Percentiles rank a stretch among this genome's conserved stretches.
phyloP scores from a whole-genome alignment of 2,888 invertebrate genomes.

The Polydesmus complanatus region DNA sequence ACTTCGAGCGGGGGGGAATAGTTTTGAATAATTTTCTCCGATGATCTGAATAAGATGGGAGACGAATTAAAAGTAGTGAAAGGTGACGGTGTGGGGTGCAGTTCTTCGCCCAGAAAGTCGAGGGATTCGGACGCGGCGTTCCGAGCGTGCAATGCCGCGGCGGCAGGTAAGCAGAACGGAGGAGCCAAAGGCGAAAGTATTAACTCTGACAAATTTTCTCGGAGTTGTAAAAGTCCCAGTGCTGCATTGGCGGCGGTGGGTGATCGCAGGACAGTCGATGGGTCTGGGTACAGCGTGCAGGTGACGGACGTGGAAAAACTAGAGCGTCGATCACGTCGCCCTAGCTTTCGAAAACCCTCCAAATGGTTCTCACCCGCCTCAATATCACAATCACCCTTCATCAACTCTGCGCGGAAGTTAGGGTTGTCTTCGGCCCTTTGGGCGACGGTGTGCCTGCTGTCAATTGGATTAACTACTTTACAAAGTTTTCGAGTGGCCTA shows the following conservation, averaged over 20 bases:
- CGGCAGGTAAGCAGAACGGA: too few relatives aligned
- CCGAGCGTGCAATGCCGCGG: too few relatives aligned
- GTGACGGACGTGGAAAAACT: not conserved
- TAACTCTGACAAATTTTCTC: not conserved
- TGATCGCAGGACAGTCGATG: not conserved
- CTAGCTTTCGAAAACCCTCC: not conserved
- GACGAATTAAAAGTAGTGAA: not conserved
- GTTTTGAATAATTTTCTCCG: too few relatives aligned
- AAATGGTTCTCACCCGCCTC: not conserved
- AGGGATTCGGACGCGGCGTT: too few relatives aligned
- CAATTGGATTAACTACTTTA: constrained; percentile 8
- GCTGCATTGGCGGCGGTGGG: not conserved
- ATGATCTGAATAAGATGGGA: not conserved
- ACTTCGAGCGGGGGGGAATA: too few relatives aligned
- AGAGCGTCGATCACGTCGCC: not conserved
- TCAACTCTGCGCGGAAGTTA: not conserved
- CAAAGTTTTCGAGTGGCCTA: constrained; percentile 4
- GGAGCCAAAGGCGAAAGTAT: too few relatives aligned
- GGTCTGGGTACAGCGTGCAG: not conserved
- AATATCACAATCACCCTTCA: not conserved
- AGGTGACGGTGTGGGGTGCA: not conserved
- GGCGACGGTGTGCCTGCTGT: not conserved
- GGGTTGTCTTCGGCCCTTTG: not conserved
- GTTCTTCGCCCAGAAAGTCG: too few relatives aligned
- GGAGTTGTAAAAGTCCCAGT: not conserved